phyloP scores from a whole-genome alignment of 2,113 vertebrate species.

The Hippocampus zosterae region DNA sequence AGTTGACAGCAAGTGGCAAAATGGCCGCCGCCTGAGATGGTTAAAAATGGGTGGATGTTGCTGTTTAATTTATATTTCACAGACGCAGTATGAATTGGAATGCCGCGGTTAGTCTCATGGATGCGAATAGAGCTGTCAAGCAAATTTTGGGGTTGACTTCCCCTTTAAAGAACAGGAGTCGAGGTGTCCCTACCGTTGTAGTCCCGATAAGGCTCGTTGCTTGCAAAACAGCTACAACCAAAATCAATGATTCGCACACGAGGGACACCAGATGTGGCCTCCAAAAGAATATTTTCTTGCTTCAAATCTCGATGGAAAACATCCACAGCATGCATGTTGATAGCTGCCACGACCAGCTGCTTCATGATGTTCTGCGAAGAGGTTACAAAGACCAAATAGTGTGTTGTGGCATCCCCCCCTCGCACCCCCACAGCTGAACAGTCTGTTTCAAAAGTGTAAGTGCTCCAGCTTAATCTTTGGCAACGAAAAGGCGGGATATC shows the following conservation, averaged over 20 bases:
- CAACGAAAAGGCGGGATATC: too few relatives aligned
- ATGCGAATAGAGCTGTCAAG: too few relatives aligned
- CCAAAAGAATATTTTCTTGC: slow-evolving; percentile 1
- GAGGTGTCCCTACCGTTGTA: neutral
- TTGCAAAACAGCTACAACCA: slow-evolving; percentile 1
- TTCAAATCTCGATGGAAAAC: slow-evolving; percentile 13
- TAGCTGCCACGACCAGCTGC: slow-evolving; percentile 5
- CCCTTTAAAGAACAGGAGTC: neutral
- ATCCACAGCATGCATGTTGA: neutral
- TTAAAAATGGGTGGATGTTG: too few relatives aligned
- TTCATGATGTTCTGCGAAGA: slow-evolving; percentile 4
- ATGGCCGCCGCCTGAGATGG: too few relatives aligned
- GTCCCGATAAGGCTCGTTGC: neutral
- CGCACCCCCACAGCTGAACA: neutral
- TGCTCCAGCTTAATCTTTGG: too few relatives aligned
- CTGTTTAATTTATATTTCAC: too few relatives aligned
- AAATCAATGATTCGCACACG: slow-evolving; percentile 8
- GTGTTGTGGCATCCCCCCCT: neutral
- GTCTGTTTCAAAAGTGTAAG: neutral
- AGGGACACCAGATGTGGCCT: neutral
- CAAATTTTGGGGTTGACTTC: too few relatives aligned
- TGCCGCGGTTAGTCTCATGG: too few relatives aligned
- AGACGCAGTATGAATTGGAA: too few relatives aligned
- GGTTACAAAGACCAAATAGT: neutral
- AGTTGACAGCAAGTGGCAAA: too few relatives aligned